A percentile compares a stretch with the other conserved stretches of the same genome.
These are phyloP conservation scores for Triplophysa yarkandensis DNA, from an alignment of 2,797 vertebrate genomes.

Conservation along the genomic window DNA sequence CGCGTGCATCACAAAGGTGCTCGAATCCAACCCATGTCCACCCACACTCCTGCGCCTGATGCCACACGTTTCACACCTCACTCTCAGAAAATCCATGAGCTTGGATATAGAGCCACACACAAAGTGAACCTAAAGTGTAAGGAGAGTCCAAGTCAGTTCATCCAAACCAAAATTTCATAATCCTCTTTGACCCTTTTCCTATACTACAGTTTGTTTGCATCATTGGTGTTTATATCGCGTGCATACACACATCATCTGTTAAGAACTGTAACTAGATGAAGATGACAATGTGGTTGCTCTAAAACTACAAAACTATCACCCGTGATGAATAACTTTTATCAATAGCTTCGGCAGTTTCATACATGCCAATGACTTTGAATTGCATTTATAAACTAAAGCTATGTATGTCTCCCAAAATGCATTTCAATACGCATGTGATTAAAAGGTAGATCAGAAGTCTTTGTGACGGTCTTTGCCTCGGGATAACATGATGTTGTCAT, in stretches of 20 bases:
- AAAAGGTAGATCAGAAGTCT: too few relatives aligned
- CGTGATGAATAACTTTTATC: background rate
- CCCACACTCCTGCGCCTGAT: conserved; percentile 41
- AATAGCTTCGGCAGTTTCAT: background rate
- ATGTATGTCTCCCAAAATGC: too few relatives aligned
- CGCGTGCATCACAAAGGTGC: conserved; percentile 37
- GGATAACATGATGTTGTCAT: too few relatives aligned
- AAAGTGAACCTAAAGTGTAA: conserved; percentile 2
- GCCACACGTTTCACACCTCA: conserved; percentile 27
- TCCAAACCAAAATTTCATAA: background rate
- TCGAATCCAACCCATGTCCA: conserved; percentile 46
- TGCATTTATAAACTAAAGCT: background rate
- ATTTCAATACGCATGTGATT: too few relatives aligned
- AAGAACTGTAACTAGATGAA: background rate
- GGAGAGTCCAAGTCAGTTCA: background rate
- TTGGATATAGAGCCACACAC: conserved; percentile 49
- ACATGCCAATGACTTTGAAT: background rate
- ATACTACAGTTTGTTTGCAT: background rate
- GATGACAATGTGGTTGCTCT: background rate
- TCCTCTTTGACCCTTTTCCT: background rate
- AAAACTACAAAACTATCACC: background rate
- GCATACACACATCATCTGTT: background rate
- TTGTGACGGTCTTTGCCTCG: too few relatives aligned
- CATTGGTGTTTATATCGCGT: background rate
- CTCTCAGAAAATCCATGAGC: conserved; percentile 7